Base-by-base conservation (phyloP, 2,797 vertebrate genomes). In the Emydoidea blandingii region DNA sequence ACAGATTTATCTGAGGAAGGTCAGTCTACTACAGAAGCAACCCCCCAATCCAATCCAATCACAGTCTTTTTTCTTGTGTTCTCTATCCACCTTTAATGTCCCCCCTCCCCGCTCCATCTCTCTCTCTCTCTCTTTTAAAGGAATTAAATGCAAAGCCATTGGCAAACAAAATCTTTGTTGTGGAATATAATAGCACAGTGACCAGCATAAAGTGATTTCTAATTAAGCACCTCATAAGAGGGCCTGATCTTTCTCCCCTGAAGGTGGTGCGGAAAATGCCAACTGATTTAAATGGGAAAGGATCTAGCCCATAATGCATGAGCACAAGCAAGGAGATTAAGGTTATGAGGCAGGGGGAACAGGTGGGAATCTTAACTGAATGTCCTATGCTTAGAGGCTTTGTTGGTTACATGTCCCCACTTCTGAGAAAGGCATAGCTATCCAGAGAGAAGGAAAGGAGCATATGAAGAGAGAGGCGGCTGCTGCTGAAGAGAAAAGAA, bases 1-100 rank as follows among this genome's bases (percentile, higher is more conserved):
- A 92, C 72, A 94, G 95, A 97, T 97, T 97, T 97, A 96, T 97
- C 92, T 96, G 94, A 97, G 84, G 94, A 93, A 97, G 96, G 96
- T 96, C 95, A 97, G 85, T 94, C 78, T 91, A 95, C 91, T 90
- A 96, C 65, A 93, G 95, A 93, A 95, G 81, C 82, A 95, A 94
- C 62, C 25, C 0, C 0, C 83, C 29, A 91, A 86, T 94, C 94
- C 96, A 96, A 44, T 41, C 83, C 96, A 96, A 97, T 91, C 90
- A 89, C 93, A 95, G 59, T 83, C 84, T 91, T 94, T 92, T 93
- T 80, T 82, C 94, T 74, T 84, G 90, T 88, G 92, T 47, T 90
- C 96, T n/a, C 18, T n/a, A 21, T 68, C 18, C 62, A n/a, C 9
- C 8, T n/a, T n/a, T n/a, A n/a, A 19, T 92, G 94, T 85, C 44